phyloP scores from a whole-genome alignment of 2,888 invertebrate genomes.

The Patella ulyssiponensis region DNA sequence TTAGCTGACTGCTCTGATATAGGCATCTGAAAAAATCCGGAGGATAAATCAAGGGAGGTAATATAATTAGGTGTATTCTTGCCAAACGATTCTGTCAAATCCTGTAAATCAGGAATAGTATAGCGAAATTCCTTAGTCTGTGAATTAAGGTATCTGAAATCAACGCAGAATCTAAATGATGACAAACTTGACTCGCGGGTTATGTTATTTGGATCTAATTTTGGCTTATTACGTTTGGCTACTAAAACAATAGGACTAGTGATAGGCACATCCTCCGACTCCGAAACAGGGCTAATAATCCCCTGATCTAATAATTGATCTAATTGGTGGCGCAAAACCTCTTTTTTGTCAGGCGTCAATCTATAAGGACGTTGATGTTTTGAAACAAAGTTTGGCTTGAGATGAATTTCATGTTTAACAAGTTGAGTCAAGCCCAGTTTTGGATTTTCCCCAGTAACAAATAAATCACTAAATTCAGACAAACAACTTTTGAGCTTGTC shows the following conservation, averaged over 20 bases:
- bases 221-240: constrained; percentile 25
- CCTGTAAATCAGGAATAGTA: constrained; percentile 33
- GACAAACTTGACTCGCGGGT: constrained; percentile 23
- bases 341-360: not conserved
- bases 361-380: not conserved
- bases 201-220: constrained; percentile 16
- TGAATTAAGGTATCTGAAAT: constrained; percentile 31
- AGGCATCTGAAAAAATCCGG: constrained; percentile 37
- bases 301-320: constrained; percentile 4
- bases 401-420: not conserved
- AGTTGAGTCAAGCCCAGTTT: not conserved
- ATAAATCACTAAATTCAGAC: not conserved
- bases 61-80: constrained; percentile 37
- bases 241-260: constrained; percentile 26
- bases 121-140: constrained; percentile 34
- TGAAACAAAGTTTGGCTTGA: not conserved
- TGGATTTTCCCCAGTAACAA: not conserved
- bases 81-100: constrained; percentile 40
- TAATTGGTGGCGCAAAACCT: not conserved
- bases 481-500: not conserved
- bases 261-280: not conserved
- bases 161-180: constrained; percentile 19
- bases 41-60: constrained; percentile 35
- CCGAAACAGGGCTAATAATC: not conserved
- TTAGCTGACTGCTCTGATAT: constrained; percentile 16